These are phyloP conservation scores for Urocolius indicus DNA, from an alignment of 2,113 vertebrate species.

Conservation along the genomic window DNA sequence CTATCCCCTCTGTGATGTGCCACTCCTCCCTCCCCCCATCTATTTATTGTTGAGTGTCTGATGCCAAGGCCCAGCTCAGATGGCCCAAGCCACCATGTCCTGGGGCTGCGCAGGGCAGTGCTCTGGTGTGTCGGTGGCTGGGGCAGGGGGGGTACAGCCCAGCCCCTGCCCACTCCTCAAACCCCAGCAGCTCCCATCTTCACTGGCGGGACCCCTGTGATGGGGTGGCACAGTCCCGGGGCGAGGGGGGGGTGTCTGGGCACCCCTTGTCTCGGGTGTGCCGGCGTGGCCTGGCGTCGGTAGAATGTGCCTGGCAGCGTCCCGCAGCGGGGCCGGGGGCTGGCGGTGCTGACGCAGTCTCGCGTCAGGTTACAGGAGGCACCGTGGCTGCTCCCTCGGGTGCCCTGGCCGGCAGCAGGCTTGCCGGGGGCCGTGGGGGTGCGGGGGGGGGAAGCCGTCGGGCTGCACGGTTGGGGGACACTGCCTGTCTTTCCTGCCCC, in stretches of 20 bases:
- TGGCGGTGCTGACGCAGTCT: not conserved
- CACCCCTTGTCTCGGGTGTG: not conserved
- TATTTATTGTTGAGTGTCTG: not conserved
- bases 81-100: not conserved
- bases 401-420: accelerated
- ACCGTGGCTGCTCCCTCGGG: not conserved
- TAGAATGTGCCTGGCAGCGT: not conserved
- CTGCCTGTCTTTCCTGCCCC: not conserved
- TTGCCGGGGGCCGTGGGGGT: accelerated
- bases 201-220: accelerated
- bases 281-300: not conserved
- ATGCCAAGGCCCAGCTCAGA: not conserved
- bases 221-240: not conserved
- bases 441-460: not conserved
- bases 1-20: not conserved
- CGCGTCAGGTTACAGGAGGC: constrained; percentile 2
- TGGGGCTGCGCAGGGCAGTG: not conserved
- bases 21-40: accelerated
- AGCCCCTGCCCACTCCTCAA: not conserved
- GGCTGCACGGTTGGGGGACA: not conserved
- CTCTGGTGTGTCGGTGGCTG: accelerated
- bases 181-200: not conserved
- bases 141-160: not conserved
- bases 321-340: not conserved
- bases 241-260: not conserved